Percentiles rank a stretch among this genome's conserved stretches.
phyloP scores from a whole-genome alignment of 30 jellyfish, hydroid and myxozoan genomes.

The Morbakka virulenta region DNA sequence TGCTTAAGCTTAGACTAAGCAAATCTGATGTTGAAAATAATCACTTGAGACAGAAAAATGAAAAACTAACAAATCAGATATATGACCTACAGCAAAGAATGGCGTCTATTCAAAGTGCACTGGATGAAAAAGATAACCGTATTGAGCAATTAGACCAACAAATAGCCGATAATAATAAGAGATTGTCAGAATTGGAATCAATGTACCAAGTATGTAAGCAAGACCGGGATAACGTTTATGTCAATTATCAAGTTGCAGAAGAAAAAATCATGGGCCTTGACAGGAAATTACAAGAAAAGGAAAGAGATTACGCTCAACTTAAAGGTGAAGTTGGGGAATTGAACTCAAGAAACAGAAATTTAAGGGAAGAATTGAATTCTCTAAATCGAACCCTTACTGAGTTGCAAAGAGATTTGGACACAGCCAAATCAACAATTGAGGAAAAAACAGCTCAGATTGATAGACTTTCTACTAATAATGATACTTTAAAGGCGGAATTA shows the following conservation, averaged over 20 bases:
- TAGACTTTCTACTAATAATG: slow-evolving; percentile 62
- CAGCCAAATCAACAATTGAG: slow-evolving; percentile 41
- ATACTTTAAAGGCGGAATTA: slow-evolving; percentile 59
- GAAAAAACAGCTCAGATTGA: slow-evolving; percentile 81
- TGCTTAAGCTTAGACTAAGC: slow-evolving; percentile 71
- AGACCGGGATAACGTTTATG: slow-evolving; percentile 57
- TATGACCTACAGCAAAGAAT: slow-evolving; percentile 78
- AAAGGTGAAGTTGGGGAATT: slow-evolving; percentile 75
- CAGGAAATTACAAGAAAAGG: slow-evolving; percentile 68
- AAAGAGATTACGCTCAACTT: slow-evolving; percentile 40
- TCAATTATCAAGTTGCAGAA: slow-evolving; percentile 46
- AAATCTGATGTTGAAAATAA: slow-evolving; percentile 75
- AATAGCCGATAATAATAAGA: slow-evolving; percentile 57
- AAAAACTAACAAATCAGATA: slow-evolving; percentile 42
- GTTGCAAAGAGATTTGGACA: slow-evolving; percentile 60
- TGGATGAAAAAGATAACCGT: slow-evolving; percentile 78
- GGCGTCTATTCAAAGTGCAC: slow-evolving; percentile 78
- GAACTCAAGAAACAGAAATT: slow-evolving; percentile 65
- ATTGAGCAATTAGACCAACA: slow-evolving; percentile 71
- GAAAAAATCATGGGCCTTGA: slow-evolving; percentile 70
- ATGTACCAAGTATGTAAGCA: slow-evolving; percentile 40
- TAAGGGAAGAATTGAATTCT: slow-evolving; percentile 65
- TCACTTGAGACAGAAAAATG: slow-evolving; percentile 61
- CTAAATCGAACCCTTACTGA: slow-evolving; percentile 67
- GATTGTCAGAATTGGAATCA: slow-evolving; percentile 79